phyloP scores from a whole-genome alignment of 2,888 invertebrate species.

The Listrodromus nycthemerus region DNA sequence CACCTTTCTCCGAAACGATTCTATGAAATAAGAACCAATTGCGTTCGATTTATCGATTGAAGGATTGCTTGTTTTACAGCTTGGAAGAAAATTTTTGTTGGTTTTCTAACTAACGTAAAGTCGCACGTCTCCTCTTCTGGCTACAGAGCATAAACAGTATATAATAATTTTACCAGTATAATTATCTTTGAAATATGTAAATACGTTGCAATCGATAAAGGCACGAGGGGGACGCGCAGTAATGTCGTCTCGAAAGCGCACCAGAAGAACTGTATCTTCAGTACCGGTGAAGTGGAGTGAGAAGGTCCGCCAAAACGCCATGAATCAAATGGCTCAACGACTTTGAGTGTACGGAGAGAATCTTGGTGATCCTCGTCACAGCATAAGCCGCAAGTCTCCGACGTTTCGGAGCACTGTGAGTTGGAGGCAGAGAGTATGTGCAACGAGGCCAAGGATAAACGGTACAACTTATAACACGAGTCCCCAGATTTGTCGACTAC shows the following conservation, averaged over 20 bases:
- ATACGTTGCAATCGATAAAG: too few relatives aligned
- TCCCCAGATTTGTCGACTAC: conserved; percentile 32
- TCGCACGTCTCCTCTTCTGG: too few relatives aligned
- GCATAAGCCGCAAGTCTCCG: conserved; percentile 26
- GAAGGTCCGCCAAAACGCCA: conserved; percentile 24
- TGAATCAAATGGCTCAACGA: conserved; percentile 41
- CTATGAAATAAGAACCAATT: too few relatives aligned
- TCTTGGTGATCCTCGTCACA: conserved; percentile 30
- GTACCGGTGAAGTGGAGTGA: conserved; percentile 3
- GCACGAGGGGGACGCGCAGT: neutral
- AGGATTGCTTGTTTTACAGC: too few relatives aligned
- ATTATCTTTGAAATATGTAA: too few relatives aligned
- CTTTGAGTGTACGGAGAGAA: conserved; percentile 28
- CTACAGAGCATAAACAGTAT: too few relatives aligned
- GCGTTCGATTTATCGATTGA: too few relatives aligned
- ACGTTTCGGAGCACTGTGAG: conserved; percentile 15
- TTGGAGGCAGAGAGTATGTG: conserved; percentile 3
- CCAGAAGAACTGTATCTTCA: neutral
- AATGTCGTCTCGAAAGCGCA: neutral
- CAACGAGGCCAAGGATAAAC: conserved; percentile 22
- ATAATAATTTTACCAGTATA: too few relatives aligned
- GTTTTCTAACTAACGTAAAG: too few relatives aligned
- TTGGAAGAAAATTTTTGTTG: too few relatives aligned
- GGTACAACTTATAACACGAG: conserved; percentile 23
- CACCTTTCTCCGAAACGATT: too few relatives aligned